Evolutionary conservation across 2,888 invertebrate genomes (phyloP), one percentile per base, ranked within the genome.

Genomic region (Myopa testacea): DNA sequence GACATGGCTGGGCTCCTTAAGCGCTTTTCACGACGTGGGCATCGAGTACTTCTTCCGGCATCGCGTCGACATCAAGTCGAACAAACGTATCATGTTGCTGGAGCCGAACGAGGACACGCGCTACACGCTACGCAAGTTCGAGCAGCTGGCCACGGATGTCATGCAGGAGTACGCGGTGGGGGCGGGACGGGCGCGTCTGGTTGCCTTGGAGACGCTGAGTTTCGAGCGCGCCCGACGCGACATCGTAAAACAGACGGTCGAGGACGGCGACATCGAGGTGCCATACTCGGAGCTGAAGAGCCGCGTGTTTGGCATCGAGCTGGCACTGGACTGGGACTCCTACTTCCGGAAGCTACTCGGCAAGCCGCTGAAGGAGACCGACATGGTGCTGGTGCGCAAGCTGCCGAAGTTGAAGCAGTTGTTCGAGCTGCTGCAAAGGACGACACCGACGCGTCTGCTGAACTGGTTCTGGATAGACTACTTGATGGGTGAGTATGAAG

Each of bases 391-490:
- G 14, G 83, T 88, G 4, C 81, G 82, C 40, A 84, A 88, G 77
- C 78, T 86, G 79, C 83, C 85, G 0, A 84, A 85, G n/a, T 75
- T 88, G n/a, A 80, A 84, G 14, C 83, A 85, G 7, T 82, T 86
- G 3, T 85, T 88, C 75, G 82, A 81, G 65, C 79, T 88, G 78
- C 78, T 88, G 38, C 84, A 87, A 70, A 85, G 84, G 14, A 87
- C 86, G 0, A 84, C 86, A 40, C 81, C 82, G 77, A 82, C 81
- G 3, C 84, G 88, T 0, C 78, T 88, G 71, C 82, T 86, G 0
- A 88, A 88, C 78, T 88, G 87, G 86, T 82, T 88, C 12, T 88
- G 88, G 88, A 86, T 85, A 10, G 85, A 88, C 63, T 88, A 89
- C 78, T 80, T 88, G 10, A 84, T 88, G 83, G 87, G 88, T 87